Percentiles rank a stretch among this genome's conserved stretches.
phyloP scores from a whole-genome alignment of 2,797 vertebrate species.

The Pangasius macronema region DNA sequence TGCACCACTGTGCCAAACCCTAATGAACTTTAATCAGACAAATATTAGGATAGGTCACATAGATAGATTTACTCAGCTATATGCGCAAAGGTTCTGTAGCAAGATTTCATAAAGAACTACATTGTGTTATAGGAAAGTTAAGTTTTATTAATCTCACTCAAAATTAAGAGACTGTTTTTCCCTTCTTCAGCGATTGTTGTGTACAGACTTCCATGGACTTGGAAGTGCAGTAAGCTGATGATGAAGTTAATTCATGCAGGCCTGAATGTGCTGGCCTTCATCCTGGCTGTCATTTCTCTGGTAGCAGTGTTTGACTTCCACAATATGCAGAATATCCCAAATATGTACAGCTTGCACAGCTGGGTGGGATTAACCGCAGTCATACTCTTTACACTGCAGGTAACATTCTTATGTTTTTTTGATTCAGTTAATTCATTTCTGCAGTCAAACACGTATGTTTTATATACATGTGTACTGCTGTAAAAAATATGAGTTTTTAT shows the following conservation, averaged over 20 bases:
- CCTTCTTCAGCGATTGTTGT: constrained; percentile 86
- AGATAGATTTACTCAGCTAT: background rate
- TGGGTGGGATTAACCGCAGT: constrained; percentile 88
- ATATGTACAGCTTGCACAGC: constrained; percentile 99
- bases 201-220: constrained; percentile 95
- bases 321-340: constrained; percentile 80
- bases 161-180: background rate
- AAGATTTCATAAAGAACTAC: background rate
- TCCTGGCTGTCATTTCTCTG: constrained; percentile 79
- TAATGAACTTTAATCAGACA: background rate
- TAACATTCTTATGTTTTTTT: constrained; percentile 62
- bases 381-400: constrained; percentile 85
- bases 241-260: constrained; percentile 94
- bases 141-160: background rate
- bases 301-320: constrained; percentile 92
- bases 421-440: background rate
- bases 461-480: background rate
- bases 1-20: background rate
- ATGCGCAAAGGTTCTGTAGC: background rate
- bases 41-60: background rate
- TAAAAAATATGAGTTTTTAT: background rate
- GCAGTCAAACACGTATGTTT: background rate
- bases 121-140: background rate
- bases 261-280: constrained; percentile 76
- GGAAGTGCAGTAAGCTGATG: constrained; percentile 87